phyloP scores from a whole-genome alignment of 1,140 invertebrate species.

The Drosophila saltans region DNA sequence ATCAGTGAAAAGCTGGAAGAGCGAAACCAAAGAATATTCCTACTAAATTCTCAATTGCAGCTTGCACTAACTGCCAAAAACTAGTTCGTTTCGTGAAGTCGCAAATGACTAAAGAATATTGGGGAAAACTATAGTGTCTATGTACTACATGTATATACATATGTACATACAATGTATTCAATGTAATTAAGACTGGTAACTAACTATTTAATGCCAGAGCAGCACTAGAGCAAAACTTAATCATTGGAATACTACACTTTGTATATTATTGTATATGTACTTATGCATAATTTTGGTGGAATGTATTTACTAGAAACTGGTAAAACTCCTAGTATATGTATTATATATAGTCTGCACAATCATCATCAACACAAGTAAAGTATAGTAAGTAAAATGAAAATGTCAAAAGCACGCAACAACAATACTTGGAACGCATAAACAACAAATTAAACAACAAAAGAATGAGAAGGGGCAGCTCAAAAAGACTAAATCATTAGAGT shows the following conservation, averaged over 20 bases:
- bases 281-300: not conserved
- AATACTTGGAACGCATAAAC: constrained; percentile 47
- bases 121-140: constrained; percentile 28
- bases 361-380: constrained; percentile 27
- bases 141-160: constrained; percentile 11
- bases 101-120: constrained; percentile 22
- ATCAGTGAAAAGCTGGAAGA: constrained; percentile 5
- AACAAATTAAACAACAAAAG: constrained; percentile 25
- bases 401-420: constrained; percentile 50
- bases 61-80: constrained; percentile 48
- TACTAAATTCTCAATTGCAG: constrained; percentile 20
- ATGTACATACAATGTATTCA: constrained; percentile 13
- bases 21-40: not conserved
- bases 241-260: not conserved
- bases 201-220: constrained; percentile 6
- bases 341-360: constrained; percentile 20
- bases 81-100: constrained; percentile 18
- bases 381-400: constrained; percentile 39
- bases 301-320: constrained; percentile 1
- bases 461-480: not conserved
- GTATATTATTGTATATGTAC: not conserved
- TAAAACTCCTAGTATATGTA: not conserved
- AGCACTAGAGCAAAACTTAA: constrained; percentile 3
- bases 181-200: constrained; percentile 39
- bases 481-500: not conserved